These are phyloP conservation scores for Phasianus colchicus DNA, from an alignment of 2,113 vertebrate genomes.

Conservation along the genomic window DNA sequence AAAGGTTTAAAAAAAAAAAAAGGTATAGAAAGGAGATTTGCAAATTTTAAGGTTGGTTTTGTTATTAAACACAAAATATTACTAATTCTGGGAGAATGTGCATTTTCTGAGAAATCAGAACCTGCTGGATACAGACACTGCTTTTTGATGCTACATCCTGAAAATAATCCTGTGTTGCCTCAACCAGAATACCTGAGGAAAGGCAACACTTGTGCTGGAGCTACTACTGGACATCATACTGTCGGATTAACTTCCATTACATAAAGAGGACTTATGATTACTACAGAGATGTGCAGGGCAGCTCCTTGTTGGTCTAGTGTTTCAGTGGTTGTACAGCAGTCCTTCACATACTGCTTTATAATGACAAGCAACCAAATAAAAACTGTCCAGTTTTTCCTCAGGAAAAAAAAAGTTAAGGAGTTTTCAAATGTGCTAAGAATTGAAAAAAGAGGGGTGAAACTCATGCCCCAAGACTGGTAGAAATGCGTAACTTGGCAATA, in stretches of 20 bases:
- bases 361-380: not conserved
- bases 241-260: not conserved
- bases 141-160: not conserved
- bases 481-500: slow-evolving; percentile 34
- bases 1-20: not conserved
- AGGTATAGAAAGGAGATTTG: not conserved
- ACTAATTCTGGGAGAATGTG: no score
- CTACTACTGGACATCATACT: not conserved
- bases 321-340: not conserved
- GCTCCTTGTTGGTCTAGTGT: not conserved
- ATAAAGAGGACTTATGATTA: not conserved
- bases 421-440: slow-evolving; percentile 56
- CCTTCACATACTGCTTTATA: not conserved
- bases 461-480: not conserved
- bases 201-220: not conserved
- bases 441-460: not conserved
- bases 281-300: not conserved
- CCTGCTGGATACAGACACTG: not conserved
- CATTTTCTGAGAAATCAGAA: not conserved
- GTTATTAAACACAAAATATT: not conserved
- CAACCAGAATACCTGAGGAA: not conserved
- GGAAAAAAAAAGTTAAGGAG: not conserved
- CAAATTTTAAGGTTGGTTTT: not conserved
- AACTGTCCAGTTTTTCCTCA: slow-evolving; percentile 12
- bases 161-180: not conserved